Conservation (phyloP, 2,797 vertebrate species). For the Falco columbarius region DNA sequence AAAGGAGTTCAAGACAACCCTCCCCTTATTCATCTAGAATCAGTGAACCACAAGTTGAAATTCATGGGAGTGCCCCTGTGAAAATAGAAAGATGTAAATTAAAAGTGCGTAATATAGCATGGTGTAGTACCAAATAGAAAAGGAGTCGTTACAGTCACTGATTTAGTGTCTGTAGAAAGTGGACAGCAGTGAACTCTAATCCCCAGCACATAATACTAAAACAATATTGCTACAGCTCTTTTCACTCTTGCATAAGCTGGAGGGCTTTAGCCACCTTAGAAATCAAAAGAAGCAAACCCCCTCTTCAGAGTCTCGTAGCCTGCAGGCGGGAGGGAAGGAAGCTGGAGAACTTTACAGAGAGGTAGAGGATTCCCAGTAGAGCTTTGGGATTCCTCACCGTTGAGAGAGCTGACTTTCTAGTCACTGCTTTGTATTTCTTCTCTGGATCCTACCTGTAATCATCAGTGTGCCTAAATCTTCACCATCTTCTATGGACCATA, state of each 20-base stretch:
- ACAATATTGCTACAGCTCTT: neutral
- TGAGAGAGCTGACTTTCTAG: neutral
- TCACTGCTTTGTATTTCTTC: neutral
- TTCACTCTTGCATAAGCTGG: neutral
- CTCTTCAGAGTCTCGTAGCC: neutral
- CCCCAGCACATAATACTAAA: neutral
- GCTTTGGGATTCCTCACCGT: neutral
- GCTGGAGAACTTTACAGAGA: neutral
- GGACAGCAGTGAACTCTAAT: neutral
- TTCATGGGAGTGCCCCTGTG: neutral
- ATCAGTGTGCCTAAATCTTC: neutral
- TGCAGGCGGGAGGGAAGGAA: neutral
- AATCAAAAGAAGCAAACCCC: neutral
- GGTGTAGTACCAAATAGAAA: neutral
- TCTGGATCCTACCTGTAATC: neutral
- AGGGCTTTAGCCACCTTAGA: neutral
- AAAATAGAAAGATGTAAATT: neutral
- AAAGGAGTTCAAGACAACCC: neutral
- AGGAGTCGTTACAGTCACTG: neutral
- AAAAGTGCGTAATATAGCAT: neutral
- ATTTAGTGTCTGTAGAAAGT: neutral
- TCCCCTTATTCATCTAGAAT: neutral
- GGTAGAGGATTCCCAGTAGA: neutral
- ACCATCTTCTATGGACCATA: neutral
- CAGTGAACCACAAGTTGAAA: neutral